Conservation (phyloP, 2,888 invertebrate species). For the Drosophila neonasuta region DNA sequence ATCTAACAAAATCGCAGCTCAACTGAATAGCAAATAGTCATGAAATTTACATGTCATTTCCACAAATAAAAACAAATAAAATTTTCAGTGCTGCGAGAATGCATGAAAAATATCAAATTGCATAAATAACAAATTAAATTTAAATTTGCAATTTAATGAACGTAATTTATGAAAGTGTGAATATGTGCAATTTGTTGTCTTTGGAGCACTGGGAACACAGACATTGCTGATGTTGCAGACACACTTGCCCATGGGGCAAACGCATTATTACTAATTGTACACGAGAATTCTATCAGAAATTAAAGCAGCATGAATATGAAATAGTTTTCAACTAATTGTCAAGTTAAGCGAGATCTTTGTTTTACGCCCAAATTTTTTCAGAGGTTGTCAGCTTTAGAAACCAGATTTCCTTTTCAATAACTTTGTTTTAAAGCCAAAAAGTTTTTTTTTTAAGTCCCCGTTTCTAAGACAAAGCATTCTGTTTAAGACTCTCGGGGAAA, state of each 20-base stretch:
- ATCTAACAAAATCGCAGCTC: slow-evolving; percentile 40
- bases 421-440: slow-evolving; percentile 22
- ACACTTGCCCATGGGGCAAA: slow-evolving; percentile 1
- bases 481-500: slow-evolving; percentile 28
- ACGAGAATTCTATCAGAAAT: neutral
- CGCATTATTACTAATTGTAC: slow-evolving; percentile 19
- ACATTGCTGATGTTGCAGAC: slow-evolving; percentile 16
- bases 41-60: slow-evolving; percentile 64
- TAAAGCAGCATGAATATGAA: neutral
- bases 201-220: slow-evolving; percentile 18
- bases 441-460: slow-evolving; percentile 33
- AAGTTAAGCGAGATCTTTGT: neutral
- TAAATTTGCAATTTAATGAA: slow-evolving; percentile 70
- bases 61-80: slow-evolving; percentile 32
- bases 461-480: slow-evolving; percentile 53
- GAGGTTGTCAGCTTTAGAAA: slow-evolving; percentile 31
- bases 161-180: slow-evolving; percentile 72
- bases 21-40: slow-evolving; percentile 63
- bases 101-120: slow-evolving; percentile 56
- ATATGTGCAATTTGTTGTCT: slow-evolving; percentile 55
- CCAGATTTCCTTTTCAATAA: slow-evolving; percentile 43
- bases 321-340: slow-evolving; percentile 17
- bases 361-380: slow-evolving; percentile 10
- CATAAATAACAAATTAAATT: slow-evolving; percentile 75
- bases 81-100: slow-evolving; percentile 23